Conservation (phyloP, 2,888 invertebrate species). For the Eristalinus aeneus region DNA sequence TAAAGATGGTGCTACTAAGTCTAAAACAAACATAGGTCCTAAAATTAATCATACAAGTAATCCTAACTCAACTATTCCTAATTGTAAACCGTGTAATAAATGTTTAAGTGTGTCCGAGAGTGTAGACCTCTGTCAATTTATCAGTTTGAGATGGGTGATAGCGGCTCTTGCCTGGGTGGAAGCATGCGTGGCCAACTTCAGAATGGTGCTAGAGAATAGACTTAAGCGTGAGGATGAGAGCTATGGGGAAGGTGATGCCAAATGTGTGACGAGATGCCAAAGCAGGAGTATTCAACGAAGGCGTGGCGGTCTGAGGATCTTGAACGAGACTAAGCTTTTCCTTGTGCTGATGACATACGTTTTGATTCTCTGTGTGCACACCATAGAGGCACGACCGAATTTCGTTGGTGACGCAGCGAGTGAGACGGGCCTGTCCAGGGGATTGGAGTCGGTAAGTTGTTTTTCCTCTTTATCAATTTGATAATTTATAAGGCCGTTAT, state of each 20-base stretch:
- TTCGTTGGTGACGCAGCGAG: slow-evolving; percentile 43
- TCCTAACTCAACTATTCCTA: slow-evolving; percentile 61
- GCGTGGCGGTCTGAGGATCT: slow-evolving; percentile 5
- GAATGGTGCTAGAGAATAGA: slow-evolving; percentile 56
- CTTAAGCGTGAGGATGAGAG: slow-evolving; percentile 33
- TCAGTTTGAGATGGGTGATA: slow-evolving; percentile 2
- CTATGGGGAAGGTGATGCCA: slow-evolving; percentile 22
- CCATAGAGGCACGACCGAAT: slow-evolving; percentile 79
- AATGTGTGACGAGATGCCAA: slow-evolving; percentile 49
- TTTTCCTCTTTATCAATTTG: slow-evolving; percentile 3
- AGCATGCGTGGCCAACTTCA: slow-evolving; percentile 13
- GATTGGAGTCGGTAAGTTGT: slow-evolving; percentile 42
- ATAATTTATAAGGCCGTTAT: neutral
- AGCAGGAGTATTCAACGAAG: slow-evolving; percentile 42
- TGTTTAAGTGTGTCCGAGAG: slow-evolving; percentile 43
- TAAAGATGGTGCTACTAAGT: slow-evolving; percentile 75
- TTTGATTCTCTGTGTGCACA: slow-evolving; percentile 74
- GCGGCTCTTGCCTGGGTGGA: slow-evolving; percentile 1
- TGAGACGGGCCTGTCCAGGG: slow-evolving; percentile 27
- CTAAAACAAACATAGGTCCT: slow-evolving; percentile 47
- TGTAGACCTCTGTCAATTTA: slow-evolving; percentile 58
- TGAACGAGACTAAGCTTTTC: slow-evolving; percentile 22
- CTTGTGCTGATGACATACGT: slow-evolving; percentile 64
- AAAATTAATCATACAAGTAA: slow-evolving; percentile 30
- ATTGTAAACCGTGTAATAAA: slow-evolving; percentile 35